Percentiles rank a stretch among this genome's conserved stretches.
Conservation (phyloP, 2,797 vertebrate genomes). For the Lepus oiostolus region DNA sequence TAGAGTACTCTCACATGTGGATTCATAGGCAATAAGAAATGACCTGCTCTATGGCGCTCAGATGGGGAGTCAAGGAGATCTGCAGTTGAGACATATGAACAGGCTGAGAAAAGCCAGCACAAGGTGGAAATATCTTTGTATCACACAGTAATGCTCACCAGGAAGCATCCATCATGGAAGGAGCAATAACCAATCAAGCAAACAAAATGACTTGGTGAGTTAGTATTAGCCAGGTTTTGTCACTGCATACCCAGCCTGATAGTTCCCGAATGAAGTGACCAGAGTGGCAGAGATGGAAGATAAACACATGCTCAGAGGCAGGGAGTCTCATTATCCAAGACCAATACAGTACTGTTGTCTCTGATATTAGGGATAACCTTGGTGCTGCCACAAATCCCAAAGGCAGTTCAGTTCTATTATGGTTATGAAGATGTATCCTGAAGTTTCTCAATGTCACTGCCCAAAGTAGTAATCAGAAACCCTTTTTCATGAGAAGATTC, state of each 20-base stretch:
- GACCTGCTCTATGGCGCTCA: background rate
- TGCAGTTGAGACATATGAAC: background rate
- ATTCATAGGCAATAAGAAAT: background rate
- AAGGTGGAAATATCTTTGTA: background rate
- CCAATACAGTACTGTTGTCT: background rate
- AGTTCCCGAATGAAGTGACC: background rate
- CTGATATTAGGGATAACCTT: background rate
- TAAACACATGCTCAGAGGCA: background rate
- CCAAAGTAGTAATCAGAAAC: background rate
- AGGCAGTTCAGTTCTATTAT: slow-evolving; percentile 3
- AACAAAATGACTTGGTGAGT: background rate
- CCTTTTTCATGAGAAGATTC: background rate
- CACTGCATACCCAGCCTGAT: background rate
- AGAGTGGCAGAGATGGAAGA: background rate
- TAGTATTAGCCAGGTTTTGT: background rate
- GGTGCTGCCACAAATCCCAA: background rate
- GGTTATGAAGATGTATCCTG: background rate
- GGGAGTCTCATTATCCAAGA: background rate
- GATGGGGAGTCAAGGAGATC: background rate
- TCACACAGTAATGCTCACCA: background rate
- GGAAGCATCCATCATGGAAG: background rate
- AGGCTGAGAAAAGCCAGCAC: background rate
- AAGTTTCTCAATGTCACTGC: slow-evolving; percentile 39
- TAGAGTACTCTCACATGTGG: background rate
- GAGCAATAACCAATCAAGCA: background rate